Conservation (phyloP, 2,797 vertebrate species). For the Jordanella pulchra region DNA sequence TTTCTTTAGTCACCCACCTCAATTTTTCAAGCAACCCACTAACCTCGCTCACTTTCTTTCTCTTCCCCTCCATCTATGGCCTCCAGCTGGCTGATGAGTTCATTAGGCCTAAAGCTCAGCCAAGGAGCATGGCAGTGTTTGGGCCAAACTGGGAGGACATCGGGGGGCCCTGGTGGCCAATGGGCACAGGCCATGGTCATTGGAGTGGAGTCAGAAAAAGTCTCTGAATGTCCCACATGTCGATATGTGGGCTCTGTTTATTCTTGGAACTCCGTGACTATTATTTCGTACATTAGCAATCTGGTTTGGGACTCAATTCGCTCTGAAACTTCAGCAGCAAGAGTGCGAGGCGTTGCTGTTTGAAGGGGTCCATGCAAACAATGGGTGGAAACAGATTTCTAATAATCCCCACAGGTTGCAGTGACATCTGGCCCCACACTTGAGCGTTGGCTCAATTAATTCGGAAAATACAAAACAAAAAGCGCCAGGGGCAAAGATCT, state of each 20-base stretch:
- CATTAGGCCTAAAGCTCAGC: conserved; percentile 79
- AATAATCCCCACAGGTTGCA: conserved; percentile 78
- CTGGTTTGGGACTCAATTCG: conserved; percentile 61
- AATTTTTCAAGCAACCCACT: conserved; percentile 35
- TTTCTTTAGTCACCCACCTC: conserved; percentile 44
- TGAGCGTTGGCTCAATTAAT: conserved; percentile 77
- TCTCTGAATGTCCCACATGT: conserved; percentile 68
- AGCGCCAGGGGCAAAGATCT: conserved; percentile 75
- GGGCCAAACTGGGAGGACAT: conserved; percentile 74
- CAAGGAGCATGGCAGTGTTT: conserved; percentile 68
- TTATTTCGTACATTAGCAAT: conserved; percentile 75
- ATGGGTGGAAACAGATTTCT: conserved; percentile 78
- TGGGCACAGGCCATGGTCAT: conserved; percentile 62
- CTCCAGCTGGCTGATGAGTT: conserved; percentile 85
- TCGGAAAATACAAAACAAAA: conserved; percentile 79
- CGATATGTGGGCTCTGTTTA: conserved; percentile 52
- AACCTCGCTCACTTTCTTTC: conserved; percentile 14
- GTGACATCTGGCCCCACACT: conserved; percentile 79
- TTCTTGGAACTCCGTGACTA: conserved; percentile 53
- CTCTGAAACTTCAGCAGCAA: conserved; percentile 54
- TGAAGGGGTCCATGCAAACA: conserved; percentile 71
- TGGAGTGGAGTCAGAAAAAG: conserved; percentile 70
- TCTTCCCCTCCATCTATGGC: conserved; percentile 57
- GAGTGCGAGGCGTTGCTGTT: conserved; percentile 49
- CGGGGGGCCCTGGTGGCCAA: conserved; percentile 71